Evolutionary conservation across 1,140 invertebrate genomes (phyloP).

Genomic region (Drosophila miranda): DNA sequence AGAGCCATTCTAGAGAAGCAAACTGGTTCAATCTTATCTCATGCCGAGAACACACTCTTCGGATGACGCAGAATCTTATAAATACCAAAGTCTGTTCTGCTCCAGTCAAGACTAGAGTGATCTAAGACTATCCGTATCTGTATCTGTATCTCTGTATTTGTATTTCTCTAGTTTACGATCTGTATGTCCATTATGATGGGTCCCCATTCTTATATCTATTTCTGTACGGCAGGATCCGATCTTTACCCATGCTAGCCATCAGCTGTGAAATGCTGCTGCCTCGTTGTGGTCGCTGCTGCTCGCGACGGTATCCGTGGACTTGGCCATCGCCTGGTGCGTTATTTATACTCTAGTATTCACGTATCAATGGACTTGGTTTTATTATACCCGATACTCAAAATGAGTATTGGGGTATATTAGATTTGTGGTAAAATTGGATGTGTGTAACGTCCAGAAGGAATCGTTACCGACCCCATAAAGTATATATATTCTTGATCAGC

Average conservation of each 20-base stretch:
- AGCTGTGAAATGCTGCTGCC: slow-evolving; percentile 75
- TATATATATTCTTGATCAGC: too few relatives aligned
- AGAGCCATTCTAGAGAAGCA: slow-evolving; percentile 27
- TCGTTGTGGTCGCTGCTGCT: slow-evolving; percentile 13
- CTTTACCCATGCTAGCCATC: slow-evolving; percentile 80
- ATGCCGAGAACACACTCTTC: background rate
- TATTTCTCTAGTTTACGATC: too few relatives aligned
- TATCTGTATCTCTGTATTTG: too few relatives aligned
- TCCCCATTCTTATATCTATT: too few relatives aligned
- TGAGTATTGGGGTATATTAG: too few relatives aligned
- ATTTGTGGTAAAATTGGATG: too few relatives aligned
- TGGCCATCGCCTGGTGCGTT: slow-evolving; percentile 16
- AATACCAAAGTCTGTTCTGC: background rate
- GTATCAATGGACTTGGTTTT: slow-evolving; percentile 23
- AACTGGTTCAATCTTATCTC: slow-evolving; percentile 51
- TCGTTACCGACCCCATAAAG: too few relatives aligned
- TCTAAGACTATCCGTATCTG: slow-evolving; percentile 38
- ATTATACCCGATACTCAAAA: too few relatives aligned
- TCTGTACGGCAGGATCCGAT: too few relatives aligned
- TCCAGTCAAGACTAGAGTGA: slow-evolving; percentile 17
- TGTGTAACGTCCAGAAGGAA: too few relatives aligned
- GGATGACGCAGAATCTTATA: slow-evolving; percentile 39
- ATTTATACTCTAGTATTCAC: slow-evolving; percentile 2
- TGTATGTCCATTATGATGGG: too few relatives aligned
- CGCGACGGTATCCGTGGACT: background rate